Percentiles rank a stretch among this genome's conserved stretches.
Evolutionary conservation across 2,888 invertebrate species (phyloP).

Genomic region (Ornithoptera priamus): DNA sequence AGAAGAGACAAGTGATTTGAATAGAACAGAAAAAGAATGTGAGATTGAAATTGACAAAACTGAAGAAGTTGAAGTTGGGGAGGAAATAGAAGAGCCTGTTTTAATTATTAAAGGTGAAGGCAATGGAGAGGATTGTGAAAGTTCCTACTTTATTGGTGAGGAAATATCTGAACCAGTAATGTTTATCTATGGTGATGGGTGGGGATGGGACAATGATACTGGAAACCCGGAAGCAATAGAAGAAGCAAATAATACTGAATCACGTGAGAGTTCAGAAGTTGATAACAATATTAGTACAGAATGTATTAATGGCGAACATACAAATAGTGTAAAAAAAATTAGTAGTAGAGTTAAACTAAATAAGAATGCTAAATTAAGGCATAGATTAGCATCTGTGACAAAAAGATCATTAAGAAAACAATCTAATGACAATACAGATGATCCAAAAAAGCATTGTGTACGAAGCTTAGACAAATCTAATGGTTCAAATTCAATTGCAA

Average conservation of each 20-base stretch:
- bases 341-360: constrained; percentile 55
- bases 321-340: constrained; percentile 50
- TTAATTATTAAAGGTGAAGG: constrained; percentile 86
- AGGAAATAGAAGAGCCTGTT: constrained; percentile 86
- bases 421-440: constrained; percentile 61
- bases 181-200: constrained; percentile 86
- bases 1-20: constrained; percentile 40
- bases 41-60: constrained; percentile 7
- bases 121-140: constrained; percentile 83
- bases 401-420: constrained; percentile 69
- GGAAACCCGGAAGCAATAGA: constrained; percentile 81
- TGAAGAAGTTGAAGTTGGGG: constrained; percentile 64
- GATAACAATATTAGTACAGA: constrained; percentile 58
- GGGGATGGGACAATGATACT: constrained; percentile 85
- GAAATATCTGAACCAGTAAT: constrained; percentile 86
- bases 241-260: constrained; percentile 47
- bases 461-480: constrained; percentile 60
- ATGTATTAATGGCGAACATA: constrained; percentile 64
- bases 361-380: constrained; percentile 58
- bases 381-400: constrained; percentile 47
- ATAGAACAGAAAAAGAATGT: constrained; percentile 29
- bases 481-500: constrained; percentile 52
- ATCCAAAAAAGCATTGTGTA: constrained; percentile 70
- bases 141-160: constrained; percentile 81
- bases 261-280: constrained; percentile 48